Conservation (phyloP, 2,797 vertebrate genomes). For the Megalops cyprinoides region DNA sequence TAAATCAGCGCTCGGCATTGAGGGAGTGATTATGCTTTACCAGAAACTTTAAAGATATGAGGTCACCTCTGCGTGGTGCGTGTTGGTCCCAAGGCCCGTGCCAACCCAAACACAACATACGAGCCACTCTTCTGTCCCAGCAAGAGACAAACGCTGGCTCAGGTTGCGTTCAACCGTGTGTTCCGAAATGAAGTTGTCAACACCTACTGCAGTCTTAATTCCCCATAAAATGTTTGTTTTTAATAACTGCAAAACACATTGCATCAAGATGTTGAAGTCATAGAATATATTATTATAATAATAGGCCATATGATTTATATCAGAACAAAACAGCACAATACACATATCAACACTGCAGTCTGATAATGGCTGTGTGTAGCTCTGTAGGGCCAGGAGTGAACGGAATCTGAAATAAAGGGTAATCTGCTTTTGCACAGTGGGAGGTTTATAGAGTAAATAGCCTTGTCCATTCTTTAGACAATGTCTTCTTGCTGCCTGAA, state of each 20-base stretch:
- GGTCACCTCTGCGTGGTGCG: constrained; percentile 60
- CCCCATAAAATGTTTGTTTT: constrained; percentile 1
- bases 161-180: constrained; percentile 4
- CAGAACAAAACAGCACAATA: not conserved
- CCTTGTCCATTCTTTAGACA: not conserved
- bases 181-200: not conserved
- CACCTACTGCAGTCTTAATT: constrained; percentile 37
- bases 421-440: not conserved
- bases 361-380: not conserved
- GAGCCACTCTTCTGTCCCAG: constrained; percentile 39
- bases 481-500: not conserved
- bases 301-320: not conserved
- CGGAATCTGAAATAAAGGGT: not conserved
- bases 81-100: constrained; percentile 37
- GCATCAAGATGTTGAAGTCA: constrained; percentile 34
- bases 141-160: not conserved
- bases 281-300: constrained; percentile 34
- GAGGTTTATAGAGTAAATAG: not conserved
- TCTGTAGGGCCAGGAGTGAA: not conserved
- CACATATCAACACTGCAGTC: not conserved
- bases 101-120: constrained; percentile 46
- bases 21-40: constrained; percentile 68
- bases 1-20: constrained; percentile 58
- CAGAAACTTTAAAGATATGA: constrained; percentile 76
- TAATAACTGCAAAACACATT: constrained; percentile 22